Percentiles rank a stretch among this genome's conserved stretches.
Conservation (phyloP, 2,797 vertebrate genomes). For the Microctenopoma steveboyesi region DNA sequence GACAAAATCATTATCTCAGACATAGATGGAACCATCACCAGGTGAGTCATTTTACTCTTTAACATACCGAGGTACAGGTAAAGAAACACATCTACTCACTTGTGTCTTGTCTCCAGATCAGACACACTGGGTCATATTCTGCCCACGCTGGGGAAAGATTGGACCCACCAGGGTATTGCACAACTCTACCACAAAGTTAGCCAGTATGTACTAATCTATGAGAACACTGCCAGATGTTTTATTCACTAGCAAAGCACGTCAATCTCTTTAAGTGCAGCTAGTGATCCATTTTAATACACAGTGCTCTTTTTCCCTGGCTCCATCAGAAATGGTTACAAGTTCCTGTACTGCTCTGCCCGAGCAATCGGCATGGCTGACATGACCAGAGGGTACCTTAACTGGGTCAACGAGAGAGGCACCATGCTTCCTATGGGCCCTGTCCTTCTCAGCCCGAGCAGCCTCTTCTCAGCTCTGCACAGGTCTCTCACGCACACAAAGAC, state of each 20-base stretch:
- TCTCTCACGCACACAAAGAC: constrained; percentile 53
- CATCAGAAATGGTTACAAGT: constrained; percentile 95
- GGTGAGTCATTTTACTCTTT: constrained; percentile 70
- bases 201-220: constrained; percentile 88
- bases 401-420: constrained; percentile 96
- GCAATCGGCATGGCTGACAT: constrained; percentile 98
- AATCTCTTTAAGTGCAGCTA: too few relatives aligned
- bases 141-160: constrained; percentile 98
- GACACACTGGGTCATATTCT: constrained; percentile 97
- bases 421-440: constrained; percentile 95
- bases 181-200: constrained; percentile 98
- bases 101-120: constrained; percentile 82
- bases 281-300: background rate
- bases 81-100: background rate
- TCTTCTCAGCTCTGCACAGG: constrained; percentile 97
- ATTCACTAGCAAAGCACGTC: too few relatives aligned
- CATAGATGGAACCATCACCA: constrained; percentile 98
- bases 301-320: background rate
- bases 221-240: too few relatives aligned
- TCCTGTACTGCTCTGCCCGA: constrained; percentile 95
- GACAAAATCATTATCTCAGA: constrained; percentile 98
- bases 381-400: constrained; percentile 96
- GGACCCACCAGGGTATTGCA: constrained; percentile 98
- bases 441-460: constrained; percentile 95
- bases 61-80: too few relatives aligned